phyloP scores from a whole-genome alignment of 2,888 invertebrate species.

The Terebella lapidaria region DNA sequence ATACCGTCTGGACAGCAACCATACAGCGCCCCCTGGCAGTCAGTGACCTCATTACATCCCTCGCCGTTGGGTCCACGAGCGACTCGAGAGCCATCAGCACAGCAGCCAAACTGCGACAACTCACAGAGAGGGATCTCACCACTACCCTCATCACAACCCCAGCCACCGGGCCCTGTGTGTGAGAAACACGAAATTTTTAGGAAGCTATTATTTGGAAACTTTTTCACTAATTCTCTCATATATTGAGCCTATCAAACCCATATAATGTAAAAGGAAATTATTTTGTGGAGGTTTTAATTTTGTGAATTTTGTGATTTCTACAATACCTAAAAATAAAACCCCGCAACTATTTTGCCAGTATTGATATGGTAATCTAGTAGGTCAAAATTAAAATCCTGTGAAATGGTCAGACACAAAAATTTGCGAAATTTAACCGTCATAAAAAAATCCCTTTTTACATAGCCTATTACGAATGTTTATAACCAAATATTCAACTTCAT shows the following conservation, averaged over 20 bases:
- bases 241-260: not conserved
- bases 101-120: conserved; percentile 66
- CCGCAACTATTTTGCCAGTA: no score
- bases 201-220: no score
- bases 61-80: conserved; percentile 69
- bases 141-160: conserved; percentile 66
- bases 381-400: no score
- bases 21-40: conserved; percentile 5
- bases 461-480: no score
- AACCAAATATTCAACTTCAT: no score
- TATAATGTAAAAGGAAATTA: not conserved
- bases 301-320: no score
- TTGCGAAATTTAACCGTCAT: no score
- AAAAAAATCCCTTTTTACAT: no score
- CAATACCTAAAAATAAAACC: no score
- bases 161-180: conserved; percentile 62
- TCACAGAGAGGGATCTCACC: conserved; percentile 34
- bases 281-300: no score
- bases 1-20: conserved; percentile 89
- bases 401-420: no score
- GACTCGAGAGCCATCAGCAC: conserved; percentile 76
- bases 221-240: not conserved
- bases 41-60: conserved; percentile 61
- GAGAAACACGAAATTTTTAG: not conserved
- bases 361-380: no score